Evolutionary conservation across 2,113 vertebrate genomes (phyloP), one percentile per base, ranked within the genome.

Genomic region (Aldabrachelys gigantea): DNA sequence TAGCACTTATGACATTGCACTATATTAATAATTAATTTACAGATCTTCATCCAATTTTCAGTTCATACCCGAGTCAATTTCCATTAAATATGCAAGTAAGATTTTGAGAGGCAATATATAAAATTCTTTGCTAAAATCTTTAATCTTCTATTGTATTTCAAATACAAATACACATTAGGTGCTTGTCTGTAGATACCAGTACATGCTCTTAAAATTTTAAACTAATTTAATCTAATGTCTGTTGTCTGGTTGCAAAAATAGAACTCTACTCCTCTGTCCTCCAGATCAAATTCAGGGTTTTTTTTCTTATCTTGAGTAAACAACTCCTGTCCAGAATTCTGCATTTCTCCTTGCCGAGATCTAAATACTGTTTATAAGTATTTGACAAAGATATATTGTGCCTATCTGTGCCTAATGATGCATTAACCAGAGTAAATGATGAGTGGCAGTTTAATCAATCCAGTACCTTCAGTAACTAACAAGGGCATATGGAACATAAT

Each of bases 381-480:
- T 97, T 97, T 98, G 98, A 98, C 97, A 96, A 94, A 98, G 98
- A 98, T 98, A 83, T 92, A 98, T 97, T 95, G 96, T 95, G 89
- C 89, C 97, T 98, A 65, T 98, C 96, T 92, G 94, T 97, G 96
- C 95, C 93, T 98, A 98, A 98, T 98, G 98, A 98, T 98, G 98
- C 98, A 84, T 96, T 98, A 97, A 98, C 96, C 85, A 92, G 90
- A 79, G 90, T 97, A 97, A 98, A 98, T 98, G 97, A 97, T 98
- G 98, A 98, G 96, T 98, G 98, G 85, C 98, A 98, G 94, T 97
- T 98, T 97, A 98, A 98, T 98, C 98, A 98, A 95, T 98, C 95
- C 91, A 72, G 35, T 94, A 94, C 88, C 94, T 96, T 98, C 79
- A 84, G 56, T 97, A 96, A 94, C 90, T 85, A 91, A 91, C 96